These are phyloP conservation scores for Cataglyphis hispanica DNA, from an alignment of 1,140 invertebrate genomes.

Conservation along the genomic window DNA sequence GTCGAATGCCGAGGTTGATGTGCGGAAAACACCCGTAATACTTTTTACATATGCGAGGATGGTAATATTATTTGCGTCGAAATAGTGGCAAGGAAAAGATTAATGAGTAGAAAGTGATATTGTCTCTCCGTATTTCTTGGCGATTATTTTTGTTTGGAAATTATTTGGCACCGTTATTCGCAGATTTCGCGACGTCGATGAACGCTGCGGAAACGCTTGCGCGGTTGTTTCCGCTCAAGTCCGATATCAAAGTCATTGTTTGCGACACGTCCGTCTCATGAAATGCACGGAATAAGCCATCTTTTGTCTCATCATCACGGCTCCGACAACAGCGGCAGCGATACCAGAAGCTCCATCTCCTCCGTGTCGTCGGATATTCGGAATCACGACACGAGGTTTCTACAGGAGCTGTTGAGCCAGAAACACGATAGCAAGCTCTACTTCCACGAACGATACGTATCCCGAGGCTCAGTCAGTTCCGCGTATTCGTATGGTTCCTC, in stretches of 20 bases:
- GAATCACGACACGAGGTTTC: slow-evolving; percentile 76
- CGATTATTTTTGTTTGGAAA: background rate
- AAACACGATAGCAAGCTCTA: slow-evolving; percentile 69
- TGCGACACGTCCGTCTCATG: slow-evolving; percentile 27
- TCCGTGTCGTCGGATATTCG: slow-evolving; percentile 55
- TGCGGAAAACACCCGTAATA: background rate
- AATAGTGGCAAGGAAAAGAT: background rate
- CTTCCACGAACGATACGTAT: slow-evolving; percentile 73
- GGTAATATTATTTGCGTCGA: background rate
- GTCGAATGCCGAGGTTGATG: background rate
- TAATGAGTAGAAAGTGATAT: background rate
- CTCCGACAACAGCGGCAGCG: slow-evolving; percentile 67
- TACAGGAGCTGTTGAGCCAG: slow-evolving; percentile 78
- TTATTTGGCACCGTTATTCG: slow-evolving; percentile 16
- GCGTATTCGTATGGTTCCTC: slow-evolving; percentile 81
- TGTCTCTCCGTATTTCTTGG: too few species aligned
- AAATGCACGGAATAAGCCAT: slow-evolving; percentile 82
- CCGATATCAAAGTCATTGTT: slow-evolving; percentile 39
- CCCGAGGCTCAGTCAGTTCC: slow-evolving; percentile 82
- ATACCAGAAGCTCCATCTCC: slow-evolving; percentile 51
- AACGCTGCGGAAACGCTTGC: slow-evolving; percentile 1
- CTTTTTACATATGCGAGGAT: background rate
- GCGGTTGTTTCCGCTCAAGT: slow-evolving; percentile 12
- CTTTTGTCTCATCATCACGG: slow-evolving; percentile 76
- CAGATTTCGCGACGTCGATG: slow-evolving; percentile 27